Evolutionary conservation across 2,113 vertebrate species (phyloP).

Genomic region (Lathamus discolor): DNA sequence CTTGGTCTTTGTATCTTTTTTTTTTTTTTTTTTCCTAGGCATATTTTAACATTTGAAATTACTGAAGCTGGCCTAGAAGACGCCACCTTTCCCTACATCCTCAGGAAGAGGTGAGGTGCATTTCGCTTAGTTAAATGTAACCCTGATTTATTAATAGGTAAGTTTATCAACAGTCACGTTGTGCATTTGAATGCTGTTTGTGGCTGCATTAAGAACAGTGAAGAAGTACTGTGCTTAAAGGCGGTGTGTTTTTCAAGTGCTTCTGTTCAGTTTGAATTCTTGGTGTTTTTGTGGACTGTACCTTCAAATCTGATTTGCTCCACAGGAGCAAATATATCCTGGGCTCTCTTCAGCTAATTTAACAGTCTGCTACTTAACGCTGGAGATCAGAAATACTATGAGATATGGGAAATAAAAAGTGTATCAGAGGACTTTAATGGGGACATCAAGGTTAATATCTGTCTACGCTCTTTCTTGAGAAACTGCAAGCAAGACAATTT

Average conservation of each 20-base stretch:
- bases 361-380: slow-evolving; percentile 39
- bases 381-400: neutral
- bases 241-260: neutral
- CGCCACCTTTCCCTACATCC: neutral
- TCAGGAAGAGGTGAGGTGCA: neutral
- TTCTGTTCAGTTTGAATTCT: neutral
- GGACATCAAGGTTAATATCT: slow-evolving; percentile 56
- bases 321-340: neutral
- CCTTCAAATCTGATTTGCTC: slow-evolving; percentile 35
- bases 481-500: slow-evolving; percentile 45
- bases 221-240: neutral
- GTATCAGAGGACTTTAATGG: slow-evolving; percentile 39
- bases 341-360: slow-evolving; percentile 33
- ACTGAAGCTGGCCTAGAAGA: neutral
- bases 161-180: neutral
- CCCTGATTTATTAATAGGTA: neutral
- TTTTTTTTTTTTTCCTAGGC: neutral
- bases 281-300: neutral
- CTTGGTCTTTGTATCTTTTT: neutral
- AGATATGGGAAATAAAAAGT: slow-evolving; percentile 47
- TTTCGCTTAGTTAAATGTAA: neutral
- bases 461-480: neutral
- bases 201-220: neutral
- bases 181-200: neutral
- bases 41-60: neutral